Percentiles rank a stretch among this genome's conserved stretches.
Evolutionary conservation across 2,113 vertebrate species (phyloP).

Genomic region (Otis tarda): DNA sequence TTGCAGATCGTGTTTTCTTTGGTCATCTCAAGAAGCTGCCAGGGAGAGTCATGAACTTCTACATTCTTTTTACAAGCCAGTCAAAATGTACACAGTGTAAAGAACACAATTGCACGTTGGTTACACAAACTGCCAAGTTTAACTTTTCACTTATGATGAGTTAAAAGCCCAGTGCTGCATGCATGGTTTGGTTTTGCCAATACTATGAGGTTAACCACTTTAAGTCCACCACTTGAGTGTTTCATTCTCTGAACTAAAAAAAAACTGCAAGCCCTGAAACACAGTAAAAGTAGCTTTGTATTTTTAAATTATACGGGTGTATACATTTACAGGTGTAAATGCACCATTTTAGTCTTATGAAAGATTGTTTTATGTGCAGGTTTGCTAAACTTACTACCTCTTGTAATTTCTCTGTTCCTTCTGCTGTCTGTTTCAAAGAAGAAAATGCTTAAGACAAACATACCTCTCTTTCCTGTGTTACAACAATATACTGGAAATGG

Average conservation of each 20-base stretch:
- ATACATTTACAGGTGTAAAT: slow-evolving; percentile 24
- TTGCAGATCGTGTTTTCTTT: slow-evolving; percentile 61
- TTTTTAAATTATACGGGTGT: slow-evolving; percentile 16
- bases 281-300: not conserved
- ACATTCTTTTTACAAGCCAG: slow-evolving; percentile 68
- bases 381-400: slow-evolving; percentile 58
- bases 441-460: not conserved
- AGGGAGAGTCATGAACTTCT: slow-evolving; percentile 70
- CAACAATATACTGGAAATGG: not conserved
- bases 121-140: not conserved
- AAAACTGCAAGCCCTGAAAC: not conserved
- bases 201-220: not conserved
- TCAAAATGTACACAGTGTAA: slow-evolving; percentile 74
- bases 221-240: not conserved
- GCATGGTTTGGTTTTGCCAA: not conserved
- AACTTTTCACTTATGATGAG: not conserved
- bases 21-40: slow-evolving; percentile 38
- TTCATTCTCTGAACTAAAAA: slow-evolving; percentile 7
- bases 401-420: slow-evolving; percentile 10
- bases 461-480: not conserved
- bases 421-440: slow-evolving; percentile 30
- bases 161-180: not conserved
- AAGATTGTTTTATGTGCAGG: slow-evolving; percentile 38
- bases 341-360: slow-evolving; percentile 42
- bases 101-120: not conserved